Evolutionary conservation across 2,888 invertebrate genomes (phyloP).

Genomic region (Escarpia spicata): DNA sequence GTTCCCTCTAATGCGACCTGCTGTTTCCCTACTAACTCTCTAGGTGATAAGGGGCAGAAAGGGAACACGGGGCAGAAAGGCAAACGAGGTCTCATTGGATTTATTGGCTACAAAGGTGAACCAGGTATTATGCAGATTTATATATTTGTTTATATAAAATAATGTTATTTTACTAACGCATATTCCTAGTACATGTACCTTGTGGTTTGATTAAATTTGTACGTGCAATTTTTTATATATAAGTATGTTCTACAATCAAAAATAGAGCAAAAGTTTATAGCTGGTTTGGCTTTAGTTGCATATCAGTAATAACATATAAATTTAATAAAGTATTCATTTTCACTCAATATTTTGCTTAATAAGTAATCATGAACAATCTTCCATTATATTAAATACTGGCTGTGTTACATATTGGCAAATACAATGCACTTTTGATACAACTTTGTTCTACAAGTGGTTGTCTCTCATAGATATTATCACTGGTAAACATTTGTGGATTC

Average conservation of each 20-base stretch:
- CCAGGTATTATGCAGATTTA: constrained; percentile 37
- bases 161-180: neutral
- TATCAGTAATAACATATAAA: no score
- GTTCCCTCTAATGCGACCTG: neutral
- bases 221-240: neutral
- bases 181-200: neutral
- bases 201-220: neutral
- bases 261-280: no score
- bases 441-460: no score
- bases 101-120: constrained; percentile 45
- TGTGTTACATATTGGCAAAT: no score
- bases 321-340: no score
- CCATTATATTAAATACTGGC: neutral
- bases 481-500: no score
- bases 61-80: constrained; percentile 42
- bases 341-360: no score
- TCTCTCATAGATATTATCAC: no score
- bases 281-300: no score
- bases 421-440: no score
- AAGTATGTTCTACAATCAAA: neutral
- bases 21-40: neutral
- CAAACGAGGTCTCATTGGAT: constrained; percentile 42
- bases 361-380: no score
- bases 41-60: constrained; percentile 43
- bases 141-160: neutral